phyloP scores from a whole-genome alignment of 64 coral and sea anemone species.

The Exaiptasia diaphana region DNA sequence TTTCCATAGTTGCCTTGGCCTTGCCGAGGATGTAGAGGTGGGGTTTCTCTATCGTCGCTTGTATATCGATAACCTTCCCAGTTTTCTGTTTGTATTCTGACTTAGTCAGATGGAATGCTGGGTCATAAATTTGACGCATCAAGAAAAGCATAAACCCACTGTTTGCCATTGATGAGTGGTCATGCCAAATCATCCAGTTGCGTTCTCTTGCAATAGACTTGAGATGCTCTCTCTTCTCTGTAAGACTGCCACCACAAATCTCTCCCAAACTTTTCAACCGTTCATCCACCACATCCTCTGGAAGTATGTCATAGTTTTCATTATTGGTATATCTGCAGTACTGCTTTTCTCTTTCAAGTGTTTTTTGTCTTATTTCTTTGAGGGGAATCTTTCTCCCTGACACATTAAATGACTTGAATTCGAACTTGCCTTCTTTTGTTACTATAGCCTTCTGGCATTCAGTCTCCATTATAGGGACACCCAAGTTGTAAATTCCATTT shows the following conservation, averaged over 20 bases:
- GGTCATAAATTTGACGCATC: constrained; percentile 17
- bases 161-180: constrained; percentile 20
- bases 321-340: background rate
- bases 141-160: constrained; percentile 46
- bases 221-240: background rate
- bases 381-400: constrained; percentile 25
- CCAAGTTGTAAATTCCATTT: background rate
- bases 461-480: background rate
- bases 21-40: constrained; percentile 14
- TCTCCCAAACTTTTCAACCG: constrained; percentile 4
- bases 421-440: background rate
- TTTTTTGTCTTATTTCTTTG: constrained; percentile 7
- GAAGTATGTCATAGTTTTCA: background rate
- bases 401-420: background rate
- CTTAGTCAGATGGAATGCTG: constrained; percentile 1
- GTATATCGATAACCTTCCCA: background rate
- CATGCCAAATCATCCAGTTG: constrained; percentile 51
- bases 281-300: background rate
- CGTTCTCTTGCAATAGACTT: background rate
- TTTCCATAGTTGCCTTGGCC: background rate
- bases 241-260: background rate
- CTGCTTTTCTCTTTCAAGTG: background rate
- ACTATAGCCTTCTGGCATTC: background rate
- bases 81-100: background rate
- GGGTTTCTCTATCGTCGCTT: constrained; percentile 28